Evolutionary conservation across 2,888 invertebrate species (phyloP), one percentile per base, ranked within the genome.

Genomic region (Ganaspis brasiliensis): DNA sequence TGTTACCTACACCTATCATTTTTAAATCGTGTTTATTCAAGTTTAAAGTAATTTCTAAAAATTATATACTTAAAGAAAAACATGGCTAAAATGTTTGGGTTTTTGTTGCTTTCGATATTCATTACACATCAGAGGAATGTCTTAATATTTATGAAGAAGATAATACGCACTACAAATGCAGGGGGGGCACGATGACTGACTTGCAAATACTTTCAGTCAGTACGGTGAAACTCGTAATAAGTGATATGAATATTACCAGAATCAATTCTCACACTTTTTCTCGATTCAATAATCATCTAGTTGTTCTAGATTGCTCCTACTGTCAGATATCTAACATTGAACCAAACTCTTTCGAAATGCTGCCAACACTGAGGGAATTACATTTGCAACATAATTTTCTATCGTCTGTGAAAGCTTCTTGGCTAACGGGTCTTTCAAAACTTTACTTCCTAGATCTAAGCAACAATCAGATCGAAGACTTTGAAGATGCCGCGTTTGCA

Each of bases 341-440:
- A 1, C 81, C 85, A 1, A 79, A 83, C 5, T 88, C 91, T 1
- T 90, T 91, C n/a, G 6, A 57, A 59, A 0, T 87, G 86, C 72
- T 86, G 91, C 6, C 89, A 91, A 52, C 90, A 90, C 78, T 91
- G 19, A 87, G 86, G n/a, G n/a, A n/a, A n/a, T n/a, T n/a, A n/a
- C n/a, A n/a, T 26, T 77, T 91, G 16, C 85, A 88, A 73, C 89
- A 87, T 61, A 91, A 91, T 72, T 75, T 76, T 8, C 76, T 91
- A 2, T 80, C 78, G 0, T 82, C 77, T 0, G 80, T 91, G 0
- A 82, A 79, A n/a, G 85, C 84, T 6, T 74, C 83, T 2, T 91
- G 90, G 91, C 88, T 91, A 77, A 71, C 80, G 5, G 87, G 87
- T 10, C 80, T 90, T 6, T 37, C 76, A 6, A 83, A 78, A 31